phyloP scores from a whole-genome alignment of 1,140 invertebrate genomes.

The Arctopsyche grandis region DNA sequence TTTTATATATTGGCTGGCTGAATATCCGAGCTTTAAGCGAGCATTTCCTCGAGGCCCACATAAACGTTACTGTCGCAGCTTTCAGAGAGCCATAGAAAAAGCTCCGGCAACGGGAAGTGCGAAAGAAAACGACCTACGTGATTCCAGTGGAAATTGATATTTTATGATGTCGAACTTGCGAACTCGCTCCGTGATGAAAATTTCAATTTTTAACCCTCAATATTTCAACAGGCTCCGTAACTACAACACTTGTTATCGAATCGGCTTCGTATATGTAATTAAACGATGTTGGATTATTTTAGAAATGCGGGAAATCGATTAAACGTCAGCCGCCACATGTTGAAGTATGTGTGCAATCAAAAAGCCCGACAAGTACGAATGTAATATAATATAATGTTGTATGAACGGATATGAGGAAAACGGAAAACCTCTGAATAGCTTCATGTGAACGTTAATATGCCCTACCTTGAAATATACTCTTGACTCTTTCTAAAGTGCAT shows the following conservation, averaged over 20 bases:
- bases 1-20: neutral
- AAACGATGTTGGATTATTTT: no score
- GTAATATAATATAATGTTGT: no score
- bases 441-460: no score
- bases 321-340: neutral
- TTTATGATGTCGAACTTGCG: conserved; percentile 55
- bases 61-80: conserved; percentile 38
- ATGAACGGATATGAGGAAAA: no score
- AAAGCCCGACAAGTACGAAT: no score
- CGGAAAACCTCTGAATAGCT: no score
- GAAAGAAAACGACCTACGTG: conserved; percentile 53
- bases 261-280: no score
- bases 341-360: neutral
- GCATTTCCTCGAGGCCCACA: conserved; percentile 26
- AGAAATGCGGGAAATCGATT: no score
- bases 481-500: no score
- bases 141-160: conserved; percentile 54
- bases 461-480: no score
- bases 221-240: neutral
- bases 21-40: conserved; percentile 9
- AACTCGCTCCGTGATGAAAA: conserved; percentile 53
- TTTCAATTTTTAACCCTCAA: conserved; percentile 43
- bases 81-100: neutral
- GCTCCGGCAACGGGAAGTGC: neutral
- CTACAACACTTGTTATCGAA: neutral